Evolutionary conservation across 2,888 invertebrate genomes (phyloP).

Genomic region (Sialis fuliginosa): DNA sequence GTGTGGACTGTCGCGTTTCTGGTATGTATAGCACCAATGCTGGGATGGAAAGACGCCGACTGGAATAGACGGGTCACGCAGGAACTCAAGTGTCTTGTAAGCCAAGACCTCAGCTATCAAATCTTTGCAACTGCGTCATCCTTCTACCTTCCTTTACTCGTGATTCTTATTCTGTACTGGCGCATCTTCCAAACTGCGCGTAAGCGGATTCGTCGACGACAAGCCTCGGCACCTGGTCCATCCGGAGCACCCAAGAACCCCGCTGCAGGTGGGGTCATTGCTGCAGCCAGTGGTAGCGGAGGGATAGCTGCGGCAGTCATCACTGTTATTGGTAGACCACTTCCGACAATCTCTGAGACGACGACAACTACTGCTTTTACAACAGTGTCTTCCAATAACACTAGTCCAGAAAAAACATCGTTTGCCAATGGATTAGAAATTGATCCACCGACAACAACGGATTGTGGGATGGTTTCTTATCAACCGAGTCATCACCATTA

Average conservation of each 20-base stretch:
- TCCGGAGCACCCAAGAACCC: slow-evolving; percentile 6
- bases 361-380: slow-evolving; percentile 57
- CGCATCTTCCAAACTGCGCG: slow-evolving; percentile 79
- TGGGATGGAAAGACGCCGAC: slow-evolving; percentile 63
- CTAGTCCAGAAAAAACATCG: slow-evolving; percentile 58
- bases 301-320: slow-evolving; percentile 59
- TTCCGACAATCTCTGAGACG: slow-evolving; percentile 55
- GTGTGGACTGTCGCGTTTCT: slow-evolving; percentile 72
- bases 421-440: slow-evolving; percentile 49
- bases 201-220: slow-evolving; percentile 59
- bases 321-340: slow-evolving; percentile 33
- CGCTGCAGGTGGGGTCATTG: slow-evolving; percentile 28
- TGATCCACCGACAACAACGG: slow-evolving; percentile 38
- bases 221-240: slow-evolving; percentile 13
- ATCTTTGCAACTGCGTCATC: slow-evolving; percentile 82
- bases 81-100: slow-evolving; percentile 58
- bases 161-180: slow-evolving; percentile 81
- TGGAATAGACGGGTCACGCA: slow-evolving; percentile 38
- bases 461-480: slow-evolving; percentile 23
- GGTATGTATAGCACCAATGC: slow-evolving; percentile 72
- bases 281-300: slow-evolving; percentile 51
- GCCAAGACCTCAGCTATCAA: slow-evolving; percentile 70
- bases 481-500: slow-evolving; percentile 25
- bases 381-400: slow-evolving; percentile 52
- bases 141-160: slow-evolving; percentile 75